A percentile compares a stretch with the other conserved stretches of the same genome.
Evolutionary conservation across 2,113 vertebrate species (phyloP).

Genomic region (Ctenodactylus gundi): DNA sequence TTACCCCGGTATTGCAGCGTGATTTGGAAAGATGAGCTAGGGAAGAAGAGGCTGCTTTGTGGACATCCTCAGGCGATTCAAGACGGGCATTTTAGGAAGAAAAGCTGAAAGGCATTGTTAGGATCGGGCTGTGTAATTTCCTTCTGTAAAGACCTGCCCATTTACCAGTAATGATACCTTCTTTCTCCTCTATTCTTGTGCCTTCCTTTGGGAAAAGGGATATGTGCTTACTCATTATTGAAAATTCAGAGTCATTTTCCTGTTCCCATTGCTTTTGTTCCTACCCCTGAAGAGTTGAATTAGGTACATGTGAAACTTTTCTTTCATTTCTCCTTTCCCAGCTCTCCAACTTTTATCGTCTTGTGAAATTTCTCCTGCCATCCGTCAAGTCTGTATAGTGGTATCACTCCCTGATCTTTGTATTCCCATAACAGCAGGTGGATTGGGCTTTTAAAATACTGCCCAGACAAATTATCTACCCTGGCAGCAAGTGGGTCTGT

Average conservation of each 20-base stretch:
- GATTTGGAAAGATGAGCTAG: not conserved
- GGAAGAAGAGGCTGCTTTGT: not conserved
- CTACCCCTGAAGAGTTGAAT: not conserved
- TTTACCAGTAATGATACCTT: slow-evolving; percentile 77
- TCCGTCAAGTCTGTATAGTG: not conserved
- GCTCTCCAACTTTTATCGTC: not conserved
- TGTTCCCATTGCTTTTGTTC: slow-evolving; percentile 64
- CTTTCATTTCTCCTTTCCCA: not conserved
- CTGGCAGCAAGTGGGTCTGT: not conserved
- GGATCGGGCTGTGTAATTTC: slow-evolving; percentile 65
- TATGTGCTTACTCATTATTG: slow-evolving; percentile 77
- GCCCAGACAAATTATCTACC: not conserved
- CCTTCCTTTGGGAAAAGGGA: slow-evolving; percentile 77
- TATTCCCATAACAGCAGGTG: not conserved
- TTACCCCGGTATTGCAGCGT: not conserved
- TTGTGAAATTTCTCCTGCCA: not conserved
- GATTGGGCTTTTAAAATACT: not conserved
- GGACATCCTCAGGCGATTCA: not conserved
- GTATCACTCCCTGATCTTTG: not conserved
- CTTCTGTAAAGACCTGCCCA: slow-evolving; percentile 70
- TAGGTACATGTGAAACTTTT: not conserved
- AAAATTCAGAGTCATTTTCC: slow-evolving; percentile 74
- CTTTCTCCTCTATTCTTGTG: slow-evolving; percentile 77
- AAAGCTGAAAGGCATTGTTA: slow-evolving; percentile 65
- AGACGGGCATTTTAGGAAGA: slow-evolving; percentile 29